Base-by-base conservation (phyloP, 2,888 invertebrate genomes). In the Bombyx huttoni region DNA sequence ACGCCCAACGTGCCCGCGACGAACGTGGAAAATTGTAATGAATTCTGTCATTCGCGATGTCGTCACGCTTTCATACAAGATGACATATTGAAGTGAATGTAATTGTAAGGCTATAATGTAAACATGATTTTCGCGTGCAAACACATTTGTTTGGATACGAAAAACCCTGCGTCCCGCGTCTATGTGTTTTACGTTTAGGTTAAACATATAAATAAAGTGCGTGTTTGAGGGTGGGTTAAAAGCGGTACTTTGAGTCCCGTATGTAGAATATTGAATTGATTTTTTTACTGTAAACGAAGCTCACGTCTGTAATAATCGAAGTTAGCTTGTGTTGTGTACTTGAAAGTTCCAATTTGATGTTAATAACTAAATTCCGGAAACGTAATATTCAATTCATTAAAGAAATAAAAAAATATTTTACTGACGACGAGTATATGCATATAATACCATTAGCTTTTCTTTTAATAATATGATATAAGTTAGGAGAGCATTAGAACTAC, bases 71-170 rank as follows among this genome's bases (percentile, higher is more conserved):
- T 53, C 53, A 56, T 56, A 48, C 52, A 49, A 45, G 51, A 51
- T 56, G 59, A 65, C 61, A 60, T 61, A 62, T 61, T 63, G 58
- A 57, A 60, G 59, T 58, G 64, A 65, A 59, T 63, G 65, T 72
- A 70, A 73, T 75, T 75, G 70, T 67, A 64, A 68, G 75, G 74
- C 74, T 70, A 63, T 69, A 73, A 65, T 59, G 72, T 68, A 73
- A 77, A 77, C 75, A 76, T 65, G 70, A 75, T 73, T 76, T 75
- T 71, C 74, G 65, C 64, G 64, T 63, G 71, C 63, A 76, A 77
- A 76, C 71, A 75, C 54, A 57, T 58, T 58, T 72, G 71, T 75
- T 74, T 71, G 68, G 61, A 59, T 59, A 65, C 59, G 65, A 68
- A 65, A 60, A 63, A 67, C 64, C 65, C 40, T 3, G n/a, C n/a